These are phyloP conservation scores for Eristalis intricaria DNA, from an alignment of 2,888 invertebrate species.

Conservation along the genomic window DNA sequence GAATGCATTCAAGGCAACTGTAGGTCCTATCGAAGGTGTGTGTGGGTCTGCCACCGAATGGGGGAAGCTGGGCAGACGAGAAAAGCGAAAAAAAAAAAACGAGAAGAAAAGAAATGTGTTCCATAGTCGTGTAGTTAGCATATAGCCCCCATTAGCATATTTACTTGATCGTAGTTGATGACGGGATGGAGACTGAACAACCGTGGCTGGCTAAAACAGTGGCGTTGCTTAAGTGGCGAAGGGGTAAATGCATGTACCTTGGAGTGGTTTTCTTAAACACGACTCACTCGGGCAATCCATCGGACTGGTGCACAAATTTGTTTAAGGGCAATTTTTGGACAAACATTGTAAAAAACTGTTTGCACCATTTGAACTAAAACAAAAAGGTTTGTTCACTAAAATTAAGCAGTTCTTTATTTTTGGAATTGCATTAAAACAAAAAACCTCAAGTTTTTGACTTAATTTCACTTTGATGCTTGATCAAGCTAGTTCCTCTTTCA, in stretches of 20 bases:
- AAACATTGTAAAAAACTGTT: too few relatives aligned
- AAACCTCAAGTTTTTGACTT: too few relatives aligned
- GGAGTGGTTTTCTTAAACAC: not conserved
- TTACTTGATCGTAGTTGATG: constrained; percentile 55
- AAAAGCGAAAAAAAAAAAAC: not conserved
- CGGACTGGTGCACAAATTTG: not conserved
- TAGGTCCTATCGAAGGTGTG: constrained; percentile 33
- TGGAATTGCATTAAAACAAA: too few relatives aligned
- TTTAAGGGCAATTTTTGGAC: too few relatives aligned
- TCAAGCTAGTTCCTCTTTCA: too few relatives aligned
- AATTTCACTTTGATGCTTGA: too few relatives aligned
- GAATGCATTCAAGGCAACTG: constrained; percentile 54
- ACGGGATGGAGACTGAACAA: constrained; percentile 21
- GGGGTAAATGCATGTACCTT: not conserved
- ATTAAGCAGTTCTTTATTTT: too few relatives aligned
- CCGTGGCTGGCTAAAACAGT: constrained; percentile 13
- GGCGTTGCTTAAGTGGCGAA: not conserved
- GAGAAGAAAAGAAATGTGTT: not conserved
- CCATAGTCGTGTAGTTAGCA: constrained; percentile 66
- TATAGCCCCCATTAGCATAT: constrained; percentile 71
- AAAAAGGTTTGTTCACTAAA: too few relatives aligned
- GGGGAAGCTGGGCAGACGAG: constrained; percentile 21
- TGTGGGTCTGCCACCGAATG: constrained; percentile 27
- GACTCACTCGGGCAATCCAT: not conserved
- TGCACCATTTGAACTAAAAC: too few relatives aligned